Base-by-base conservation (phyloP, 2,797 vertebrate genomes). In the Hipposideros larvatus region DNA sequence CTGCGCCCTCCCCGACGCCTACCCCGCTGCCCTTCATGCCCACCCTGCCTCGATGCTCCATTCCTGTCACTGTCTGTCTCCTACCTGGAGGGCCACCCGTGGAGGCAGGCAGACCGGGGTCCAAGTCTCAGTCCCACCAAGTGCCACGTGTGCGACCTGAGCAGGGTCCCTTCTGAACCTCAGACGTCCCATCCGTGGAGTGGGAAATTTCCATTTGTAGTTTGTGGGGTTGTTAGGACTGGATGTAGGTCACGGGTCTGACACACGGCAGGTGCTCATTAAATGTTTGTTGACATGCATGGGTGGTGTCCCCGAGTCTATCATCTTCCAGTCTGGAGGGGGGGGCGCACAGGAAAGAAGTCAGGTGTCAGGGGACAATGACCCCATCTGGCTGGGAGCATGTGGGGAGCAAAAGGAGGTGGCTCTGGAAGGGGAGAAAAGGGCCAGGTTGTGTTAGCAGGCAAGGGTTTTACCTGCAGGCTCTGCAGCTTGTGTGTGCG, bases 21-120 rank as follows among this genome's bases (percentile, higher is more conserved):
- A 59, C 31, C 51, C 34, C 1, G 1, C 3, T 7, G 21, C 13
- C 15, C 34, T 46, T 22, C 26, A 2, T 0, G 2, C 28, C 24
- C 43, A 7, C 2, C 2, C 3, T 18, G 31, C 70, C 66, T 31
- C 9, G n/a, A 16, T 19, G 26, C 7, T 73, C 26, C 4, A 4
- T 16, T 34, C 21, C n/a, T 78, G 16, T 19, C 7, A 0, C 68
- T 37, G 2, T 71, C 53, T 6, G 41, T 37, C 41, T 75, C 11
- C 41, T 34, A 5, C 5, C 9, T 9, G 21, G 66, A 85, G 26
- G 16, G 34, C 21, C 15, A 11, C 28, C 74, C 19, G 1, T 7
- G 51, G 48, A 37, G 37, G 28, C 28, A 34, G 24, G 21, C 26
- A 28, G 16, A 43, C 4, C 0, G 1, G 24, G 3, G 5, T n/a